Conservation (phyloP, 2,888 invertebrate genomes). For the Chalcosyrphus nemorum region DNA sequence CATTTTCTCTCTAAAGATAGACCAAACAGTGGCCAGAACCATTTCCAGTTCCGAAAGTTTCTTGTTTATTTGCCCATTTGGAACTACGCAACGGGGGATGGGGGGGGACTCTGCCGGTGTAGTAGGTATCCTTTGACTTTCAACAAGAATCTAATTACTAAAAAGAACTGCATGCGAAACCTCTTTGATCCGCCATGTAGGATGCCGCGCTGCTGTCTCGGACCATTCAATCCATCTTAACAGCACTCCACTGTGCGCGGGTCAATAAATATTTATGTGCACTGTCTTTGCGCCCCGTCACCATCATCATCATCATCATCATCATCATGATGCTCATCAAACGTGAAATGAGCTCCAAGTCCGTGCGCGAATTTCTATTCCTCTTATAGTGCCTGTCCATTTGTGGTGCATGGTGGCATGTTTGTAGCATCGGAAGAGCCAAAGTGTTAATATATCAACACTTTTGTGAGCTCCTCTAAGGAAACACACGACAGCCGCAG, state of each 20-base stretch:
- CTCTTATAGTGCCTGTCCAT: neutral
- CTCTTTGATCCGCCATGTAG: slow-evolving; percentile 64
- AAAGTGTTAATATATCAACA: slow-evolving; percentile 73
- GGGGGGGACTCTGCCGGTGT: slow-evolving; percentile 24
- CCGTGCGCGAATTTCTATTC: slow-evolving; percentile 56
- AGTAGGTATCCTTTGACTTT: slow-evolving; percentile 62
- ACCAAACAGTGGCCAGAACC: neutral
- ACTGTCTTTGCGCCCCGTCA: slow-evolving; percentile 51
- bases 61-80: slow-evolving; percentile 41
- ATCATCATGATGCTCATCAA: slow-evolving; percentile 35
- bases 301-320: slow-evolving; percentile 54
- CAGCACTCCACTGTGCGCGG: slow-evolving; percentile 22
- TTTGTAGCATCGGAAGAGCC: slow-evolving; percentile 69
- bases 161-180: slow-evolving; percentile 36
- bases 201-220: slow-evolving; percentile 38
- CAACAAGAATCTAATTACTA: slow-evolving; percentile 72
- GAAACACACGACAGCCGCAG: slow-evolving; percentile 41
- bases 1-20: slow-evolving; percentile 25
- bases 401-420: slow-evolving; percentile 54
- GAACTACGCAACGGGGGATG: slow-evolving; percentile 21
- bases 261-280: slow-evolving; percentile 70
- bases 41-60: slow-evolving; percentile 53
- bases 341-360: slow-evolving; percentile 55
- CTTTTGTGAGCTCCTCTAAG: slow-evolving; percentile 43
- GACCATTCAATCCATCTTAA: slow-evolving; percentile 51